Base-by-base conservation (phyloP, 2,888 invertebrate species). In the Venustoraphidia nigricollis region DNA sequence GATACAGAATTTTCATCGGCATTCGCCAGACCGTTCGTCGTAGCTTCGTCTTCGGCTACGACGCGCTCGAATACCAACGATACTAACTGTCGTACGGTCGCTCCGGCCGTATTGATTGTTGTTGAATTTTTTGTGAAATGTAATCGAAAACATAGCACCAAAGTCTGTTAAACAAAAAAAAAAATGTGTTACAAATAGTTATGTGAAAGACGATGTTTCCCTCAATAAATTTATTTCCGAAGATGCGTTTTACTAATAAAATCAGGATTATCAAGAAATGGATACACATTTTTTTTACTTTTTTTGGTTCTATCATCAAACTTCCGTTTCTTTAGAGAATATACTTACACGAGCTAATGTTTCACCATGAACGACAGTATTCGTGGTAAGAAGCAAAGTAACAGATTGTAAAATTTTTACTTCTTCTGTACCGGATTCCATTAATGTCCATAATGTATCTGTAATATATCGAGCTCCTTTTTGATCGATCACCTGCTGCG, bases 51-150 rank as follows among this genome's bases (percentile, higher is more conserved):
- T 64, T 87, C 87, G 1, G 77, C 76, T 10, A 83, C 72, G 3
- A 90, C 89, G 45, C 92, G 72, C 61, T 93, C 93, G 67, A 92
- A 92, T 3, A 92, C 90, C 48, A 93, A 72, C 17, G 92, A 90
- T 17, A 96, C 93, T 34, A 97, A 72, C 63, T 98, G 97, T 17
- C 97, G 73, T 34, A 98, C 93, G 1, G 96, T 96, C 36, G 98
- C 98, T 2, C 96, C 95, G 8, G 97, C 97, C 10, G 97, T 95
- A 66, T 96, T 97, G 45, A 90, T 88, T 41, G 94, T 95, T 51
- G 93, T 93, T 2, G 85, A 81, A 70, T 97, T 96, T 66, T 91
- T 89, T 8, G 92, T 83, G 57, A 92, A 89, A 64, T 97, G 94
- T 60, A 98, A 78, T n/a, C 94, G 84, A 69, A 98, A 94, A 66